Evolutionary conservation across 2,113 vertebrate species (phyloP), one percentile per base, ranked within the genome.

Genomic region (Sceloporus undulatus): DNA sequence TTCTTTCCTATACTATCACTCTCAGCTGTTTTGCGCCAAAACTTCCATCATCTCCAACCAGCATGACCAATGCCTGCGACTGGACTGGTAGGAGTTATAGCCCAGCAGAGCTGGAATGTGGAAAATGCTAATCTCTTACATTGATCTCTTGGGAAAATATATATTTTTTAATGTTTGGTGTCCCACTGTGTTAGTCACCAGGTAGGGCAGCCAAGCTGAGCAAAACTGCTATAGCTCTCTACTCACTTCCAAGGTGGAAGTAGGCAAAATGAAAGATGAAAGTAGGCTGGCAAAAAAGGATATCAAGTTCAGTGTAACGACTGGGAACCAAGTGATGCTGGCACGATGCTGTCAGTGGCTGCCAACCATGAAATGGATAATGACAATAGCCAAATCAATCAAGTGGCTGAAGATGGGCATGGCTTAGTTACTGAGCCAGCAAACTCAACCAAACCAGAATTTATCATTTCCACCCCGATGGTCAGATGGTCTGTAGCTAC

Each of bases 301-400:
- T 42, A 40, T 25, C 52, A 71, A 19, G 74, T 11, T 70, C 19
- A 48, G 73, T 2, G 3, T 70, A 77, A 16, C 73, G 70, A 54
- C 34, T 29, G 21, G 77, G 80, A 80, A 54, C 70, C 52, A 74
- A 85, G 52, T 10, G 54, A 42, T 52, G 68, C 38, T 85, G 88
- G 56, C 40, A 38, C 7, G 29, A 59, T 48, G 75, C 66, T 62
- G 4, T 34, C 89, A 89, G 88, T 1, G 52, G 79, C 86, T 91
- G 90, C 77, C 90, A 87, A 76, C 85, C 89, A 84, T 92, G 86
- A 65, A 88, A 85, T 75, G 74, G 77, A 85, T 27, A 0, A 80
- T 93, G 91, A 92, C 92, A 90, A 92, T 80, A 86, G 85, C 86
- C 92, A 91, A 92, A 95, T 93, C 93, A 91, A 82, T 90, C 89